Base-by-base conservation (phyloP, 1,140 invertebrate species). In the Drosophila pectinifera region DNA sequence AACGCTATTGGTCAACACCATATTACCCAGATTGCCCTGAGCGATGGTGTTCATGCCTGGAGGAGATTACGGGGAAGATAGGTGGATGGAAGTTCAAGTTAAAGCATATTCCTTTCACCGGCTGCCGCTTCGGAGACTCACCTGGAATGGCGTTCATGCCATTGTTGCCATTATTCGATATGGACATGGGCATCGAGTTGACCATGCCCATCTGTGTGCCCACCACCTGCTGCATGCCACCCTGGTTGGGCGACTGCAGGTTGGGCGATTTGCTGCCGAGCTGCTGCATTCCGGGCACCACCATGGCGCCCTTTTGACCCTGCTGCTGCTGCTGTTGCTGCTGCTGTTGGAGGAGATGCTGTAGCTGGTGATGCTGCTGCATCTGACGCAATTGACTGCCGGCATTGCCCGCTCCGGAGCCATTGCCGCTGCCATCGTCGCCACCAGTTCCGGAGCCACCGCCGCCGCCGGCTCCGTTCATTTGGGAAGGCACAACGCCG, bases 191-290 rank as follows among this genome's bases (percentile, higher is more conserved):
- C 81, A 95, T 94, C 39, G 94, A 93, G 90, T 94, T 94, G 68
- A 93, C 94, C 65, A 94, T 93, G 77, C 93, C 93, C 92, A 94
- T 94, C 78, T 94, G 95, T 11, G 76, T 55, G 38, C 79, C 58
- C 34, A 79, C 88, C 67, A 79, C 88, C 62, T 81, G 81, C 84
- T 81, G 82, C 84, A 95, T 91, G 81, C 93, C 94, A 43, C 94
- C 94, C 89, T 96, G 96, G 11, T 96, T 96, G 48, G 96, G 96
- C 43, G 96, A 96, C 92, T 97, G 96, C 91, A 97, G 93, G 83
- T 95, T 96, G 46, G 95, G 95, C 92, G 95, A 96, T 88, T 96
- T 96, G 92, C 94, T 96, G 68, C 95, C 95, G 89, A 96, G 93
- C 76, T 95, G 94, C 89, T 94, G 95, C 89, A 96, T 94, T 20